phyloP scores from a whole-genome alignment of 2,113 vertebrate species.

The Pygoscelis antarcticus region DNA sequence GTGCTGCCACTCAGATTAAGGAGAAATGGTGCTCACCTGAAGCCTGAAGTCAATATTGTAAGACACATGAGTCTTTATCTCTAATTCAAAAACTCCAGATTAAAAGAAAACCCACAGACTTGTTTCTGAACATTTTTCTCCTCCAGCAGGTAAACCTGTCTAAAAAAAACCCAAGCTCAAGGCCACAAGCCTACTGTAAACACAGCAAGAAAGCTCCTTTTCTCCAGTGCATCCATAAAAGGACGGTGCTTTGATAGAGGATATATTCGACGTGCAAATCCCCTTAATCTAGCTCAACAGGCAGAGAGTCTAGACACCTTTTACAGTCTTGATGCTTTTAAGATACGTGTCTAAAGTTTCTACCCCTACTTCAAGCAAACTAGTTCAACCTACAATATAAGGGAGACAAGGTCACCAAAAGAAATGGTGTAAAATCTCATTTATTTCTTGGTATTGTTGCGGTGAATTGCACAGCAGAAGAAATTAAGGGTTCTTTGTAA shows the following conservation, averaged over 20 bases:
- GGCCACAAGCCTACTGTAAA: background rate
- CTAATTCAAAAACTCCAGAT: background rate
- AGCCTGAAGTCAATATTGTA: background rate
- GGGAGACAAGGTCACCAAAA: slow-evolving; percentile 48
- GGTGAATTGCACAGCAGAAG: slow-evolving; percentile 20
- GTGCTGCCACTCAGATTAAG: background rate
- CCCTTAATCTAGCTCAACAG: background rate
- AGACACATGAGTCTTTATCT: background rate
- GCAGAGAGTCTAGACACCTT: background rate
- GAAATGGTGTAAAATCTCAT: slow-evolving; percentile 32
- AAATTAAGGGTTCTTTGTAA: slow-evolving; percentile 74
- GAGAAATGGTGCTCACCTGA: rapidly evolving
- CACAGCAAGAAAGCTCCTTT: background rate
- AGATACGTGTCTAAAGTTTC: background rate
- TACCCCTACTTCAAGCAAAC: background rate
- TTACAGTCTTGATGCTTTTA: background rate
- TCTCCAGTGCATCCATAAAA: rapidly evolving
- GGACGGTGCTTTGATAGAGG: background rate
- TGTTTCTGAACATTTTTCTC: background rate
- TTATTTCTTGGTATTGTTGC: slow-evolving; percentile 34
- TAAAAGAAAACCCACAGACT: background rate
- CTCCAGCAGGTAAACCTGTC: background rate
- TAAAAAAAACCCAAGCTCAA: background rate
- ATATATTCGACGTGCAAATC: background rate
- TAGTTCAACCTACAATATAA: background rate